Percentiles rank a stretch among this genome's conserved stretches.
phyloP scores from a whole-genome alignment of 2,113 vertebrate species.

The Caranx melampygus region DNA sequence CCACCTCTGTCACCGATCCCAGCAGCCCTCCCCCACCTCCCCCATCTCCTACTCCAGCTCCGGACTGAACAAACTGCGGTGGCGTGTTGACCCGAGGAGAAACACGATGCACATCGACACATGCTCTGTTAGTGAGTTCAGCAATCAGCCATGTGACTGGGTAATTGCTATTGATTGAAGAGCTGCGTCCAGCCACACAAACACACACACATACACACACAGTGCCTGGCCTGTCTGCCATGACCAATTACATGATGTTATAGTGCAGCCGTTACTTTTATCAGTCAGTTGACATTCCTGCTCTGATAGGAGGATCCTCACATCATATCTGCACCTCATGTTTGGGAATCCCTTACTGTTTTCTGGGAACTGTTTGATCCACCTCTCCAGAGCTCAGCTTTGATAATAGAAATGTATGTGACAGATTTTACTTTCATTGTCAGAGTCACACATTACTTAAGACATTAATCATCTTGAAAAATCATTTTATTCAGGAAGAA shows the following conservation, averaged over 20 bases:
- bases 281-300: slow-evolving; percentile 49
- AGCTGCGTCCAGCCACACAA: slow-evolving; percentile 11
- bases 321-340: slow-evolving; percentile 35
- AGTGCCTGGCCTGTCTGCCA: slow-evolving; percentile 16
- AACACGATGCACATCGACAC: slow-evolving; percentile 43
- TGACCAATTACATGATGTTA: slow-evolving; percentile 64
- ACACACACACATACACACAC: slow-evolving; percentile 21
- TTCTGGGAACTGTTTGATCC: slow-evolving; percentile 22
- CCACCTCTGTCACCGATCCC: slow-evolving; percentile 38
- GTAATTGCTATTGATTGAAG: slow-evolving; percentile 77
- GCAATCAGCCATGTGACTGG: slow-evolving; percentile 41
- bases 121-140: slow-evolving; percentile 31
- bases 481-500: slow-evolving; percentile 1
- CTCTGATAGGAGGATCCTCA: slow-evolving; percentile 41
- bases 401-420: not conserved
- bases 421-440: not conserved
- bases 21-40: too few relatives aligned
- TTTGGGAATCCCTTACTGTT: slow-evolving; percentile 29
- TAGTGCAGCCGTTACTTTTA: slow-evolving; percentile 39
- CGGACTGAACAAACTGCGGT: slow-evolving; percentile 11
- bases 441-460: too few relatives aligned
- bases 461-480: slow-evolving; percentile 31
- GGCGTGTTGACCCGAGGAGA: slow-evolving; percentile 35
- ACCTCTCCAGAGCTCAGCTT: slow-evolving; percentile 11
- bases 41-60: not conserved